Conservation (phyloP, 2,797 vertebrate species). For the Scyliorhinus canicula region DNA sequence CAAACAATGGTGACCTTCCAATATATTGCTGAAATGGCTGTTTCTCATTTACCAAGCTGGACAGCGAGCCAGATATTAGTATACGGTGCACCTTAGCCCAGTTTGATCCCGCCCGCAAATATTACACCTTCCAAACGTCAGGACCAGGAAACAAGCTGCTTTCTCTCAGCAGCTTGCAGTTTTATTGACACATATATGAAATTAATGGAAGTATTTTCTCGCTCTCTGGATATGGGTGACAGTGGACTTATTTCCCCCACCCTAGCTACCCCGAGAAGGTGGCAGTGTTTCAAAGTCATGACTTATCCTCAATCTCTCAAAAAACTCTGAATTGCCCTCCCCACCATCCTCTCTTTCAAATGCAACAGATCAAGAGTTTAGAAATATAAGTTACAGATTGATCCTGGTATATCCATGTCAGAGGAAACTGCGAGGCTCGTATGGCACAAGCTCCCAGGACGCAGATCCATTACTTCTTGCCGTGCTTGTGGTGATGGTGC, state of each 20-base stretch:
- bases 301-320: background rate
- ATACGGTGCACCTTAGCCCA: background rate
- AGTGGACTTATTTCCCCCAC: background rate
- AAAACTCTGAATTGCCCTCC: background rate
- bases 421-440: background rate
- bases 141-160: background rate
- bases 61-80: background rate
- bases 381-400: background rate
- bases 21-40: background rate
- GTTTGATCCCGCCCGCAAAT: background rate
- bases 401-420: background rate
- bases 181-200: background rate
- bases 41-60: background rate
- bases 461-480: background rate
- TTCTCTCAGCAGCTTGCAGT: background rate
- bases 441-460: background rate
- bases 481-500: background rate
- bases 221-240: background rate
- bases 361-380: background rate
- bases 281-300: background rate
- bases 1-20: background rate
- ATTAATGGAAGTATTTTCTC: background rate
- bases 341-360: background rate
- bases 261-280: background rate
- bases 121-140: background rate